Base-by-base conservation (phyloP, 2,797 vertebrate genomes). In the Botia almorhae region DNA sequence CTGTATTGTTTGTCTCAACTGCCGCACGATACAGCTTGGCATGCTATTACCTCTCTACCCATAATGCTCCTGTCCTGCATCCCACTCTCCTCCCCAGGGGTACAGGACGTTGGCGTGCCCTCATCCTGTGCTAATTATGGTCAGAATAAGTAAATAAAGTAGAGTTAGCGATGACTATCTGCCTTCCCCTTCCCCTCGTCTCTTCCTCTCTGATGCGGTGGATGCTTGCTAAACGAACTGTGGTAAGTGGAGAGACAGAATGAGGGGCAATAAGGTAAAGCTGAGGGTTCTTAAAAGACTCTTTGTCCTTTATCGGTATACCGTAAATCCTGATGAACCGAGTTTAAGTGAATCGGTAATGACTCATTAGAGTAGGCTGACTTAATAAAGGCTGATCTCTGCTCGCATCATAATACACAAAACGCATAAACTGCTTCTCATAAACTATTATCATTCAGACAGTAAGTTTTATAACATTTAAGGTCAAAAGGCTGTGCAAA, bases 111-210 rank as follows among this genome's bases (percentile, higher is more conserved):
- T 92, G 93, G 93, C 92, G 92, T 93, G 93, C 92, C 90, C 92
- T 92, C 93, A 94, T 95, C 94, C 94, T 92, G 88, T 88, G 92
- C 88, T 93, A 93, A 94, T 94, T 93, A 92, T 92, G 89, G 79
- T 85, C 90, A 90, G 91, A 90, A 92, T 94, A 94, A 95, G 93
- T 94, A 94, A 95, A 94, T 94, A 93, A 91, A 91, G 93, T 89
- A 88, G 92, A 93, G 91, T 92, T 92, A 91, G 88, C 55, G 93
- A 94, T 94, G 86, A 86, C 91, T 94, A 94, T 95, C 93, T 89
- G 85, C 86, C 87, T 88, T 91, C 87, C 92, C 90, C 91, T 93
- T 92, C 91, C 89, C 90, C 86, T 90, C 85, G 88, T 90, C 88
- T 90, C 91, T 92, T 93, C 91, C 91, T 92, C 86, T 87, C 85